phyloP scores from a whole-genome alignment of 1,140 invertebrate species.

The Penaeus indicus region DNA sequence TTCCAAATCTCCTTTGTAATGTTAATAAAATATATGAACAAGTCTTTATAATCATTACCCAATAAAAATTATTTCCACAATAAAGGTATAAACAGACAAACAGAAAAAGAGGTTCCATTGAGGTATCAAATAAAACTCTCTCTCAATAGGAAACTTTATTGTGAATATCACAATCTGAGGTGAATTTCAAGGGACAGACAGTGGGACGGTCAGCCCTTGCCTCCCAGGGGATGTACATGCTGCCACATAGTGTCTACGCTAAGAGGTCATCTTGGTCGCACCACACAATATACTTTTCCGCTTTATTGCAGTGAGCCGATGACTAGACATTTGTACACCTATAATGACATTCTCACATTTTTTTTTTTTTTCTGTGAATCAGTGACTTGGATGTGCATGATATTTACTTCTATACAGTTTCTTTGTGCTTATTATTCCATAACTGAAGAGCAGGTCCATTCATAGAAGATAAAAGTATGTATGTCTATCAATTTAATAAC shows the following conservation, averaged over 20 bases:
- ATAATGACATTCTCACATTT: no score
- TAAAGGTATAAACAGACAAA: no score
- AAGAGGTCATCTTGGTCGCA: constrained; percentile 28
- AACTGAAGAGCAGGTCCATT: no score
- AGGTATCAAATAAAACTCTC: background rate
- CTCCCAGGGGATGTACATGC: constrained; percentile 31
- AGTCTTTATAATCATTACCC: no score
- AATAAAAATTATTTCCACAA: no score
- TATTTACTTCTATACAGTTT: background rate
- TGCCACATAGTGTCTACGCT: constrained; percentile 23
- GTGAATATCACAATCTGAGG: constrained; percentile 57
- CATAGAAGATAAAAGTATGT: no score
- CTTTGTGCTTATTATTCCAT: no score
- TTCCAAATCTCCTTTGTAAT: no score
- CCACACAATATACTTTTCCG: constrained; percentile 40
- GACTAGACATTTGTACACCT: constrained; percentile 53
- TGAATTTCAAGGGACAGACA: constrained; percentile 49
- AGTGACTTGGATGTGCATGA: constrained; percentile 40
- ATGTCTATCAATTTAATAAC: no score
- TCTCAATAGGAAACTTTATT: constrained; percentile 53
- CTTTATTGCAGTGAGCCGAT: constrained; percentile 51
- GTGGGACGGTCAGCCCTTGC: constrained; percentile 21
- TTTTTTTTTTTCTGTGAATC: constrained; percentile 8
- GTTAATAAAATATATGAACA: no score
- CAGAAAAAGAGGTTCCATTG: no score